Conservation (phyloP, 2,113 vertebrate species). For the Cyphomyrus discorhynchus region DNA sequence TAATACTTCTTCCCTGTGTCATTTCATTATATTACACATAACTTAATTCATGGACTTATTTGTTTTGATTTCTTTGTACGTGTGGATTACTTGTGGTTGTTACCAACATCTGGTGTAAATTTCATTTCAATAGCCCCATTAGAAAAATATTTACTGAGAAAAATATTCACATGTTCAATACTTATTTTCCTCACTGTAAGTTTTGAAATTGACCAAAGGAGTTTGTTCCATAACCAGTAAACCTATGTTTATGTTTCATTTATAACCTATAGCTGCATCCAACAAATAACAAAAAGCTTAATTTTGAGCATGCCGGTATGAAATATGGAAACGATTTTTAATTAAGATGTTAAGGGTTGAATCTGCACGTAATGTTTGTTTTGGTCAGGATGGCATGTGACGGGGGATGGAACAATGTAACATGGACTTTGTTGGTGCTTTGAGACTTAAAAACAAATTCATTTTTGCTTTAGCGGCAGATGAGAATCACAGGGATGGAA, state of each 20-base stretch:
- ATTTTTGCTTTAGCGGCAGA: background rate
- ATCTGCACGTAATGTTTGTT: background rate
- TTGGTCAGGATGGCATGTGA: background rate
- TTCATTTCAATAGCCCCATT: too few relatives aligned
- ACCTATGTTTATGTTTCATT: background rate
- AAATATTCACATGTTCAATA: too few relatives aligned
- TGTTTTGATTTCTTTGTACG: too few relatives aligned
- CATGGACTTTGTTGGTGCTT: background rate
- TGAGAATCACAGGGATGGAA: background rate
- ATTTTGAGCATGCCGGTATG: background rate
- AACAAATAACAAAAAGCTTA: background rate
- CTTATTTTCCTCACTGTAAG: too few relatives aligned
- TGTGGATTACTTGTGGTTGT: too few relatives aligned
- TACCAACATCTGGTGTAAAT: too few relatives aligned
- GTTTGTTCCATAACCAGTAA: background rate
- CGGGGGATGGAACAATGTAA: background rate
- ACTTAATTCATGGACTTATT: too few relatives aligned
- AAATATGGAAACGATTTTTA: background rate
- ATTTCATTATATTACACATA: too few relatives aligned
- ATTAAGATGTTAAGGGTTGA: background rate
- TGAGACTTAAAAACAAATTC: background rate
- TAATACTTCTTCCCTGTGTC: too few relatives aligned
- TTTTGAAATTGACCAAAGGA: background rate
- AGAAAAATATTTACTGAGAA: too few relatives aligned
- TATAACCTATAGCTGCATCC: background rate